Base-by-base conservation (phyloP, 2,113 vertebrate species). In the Steatornis caripensis region DNA sequence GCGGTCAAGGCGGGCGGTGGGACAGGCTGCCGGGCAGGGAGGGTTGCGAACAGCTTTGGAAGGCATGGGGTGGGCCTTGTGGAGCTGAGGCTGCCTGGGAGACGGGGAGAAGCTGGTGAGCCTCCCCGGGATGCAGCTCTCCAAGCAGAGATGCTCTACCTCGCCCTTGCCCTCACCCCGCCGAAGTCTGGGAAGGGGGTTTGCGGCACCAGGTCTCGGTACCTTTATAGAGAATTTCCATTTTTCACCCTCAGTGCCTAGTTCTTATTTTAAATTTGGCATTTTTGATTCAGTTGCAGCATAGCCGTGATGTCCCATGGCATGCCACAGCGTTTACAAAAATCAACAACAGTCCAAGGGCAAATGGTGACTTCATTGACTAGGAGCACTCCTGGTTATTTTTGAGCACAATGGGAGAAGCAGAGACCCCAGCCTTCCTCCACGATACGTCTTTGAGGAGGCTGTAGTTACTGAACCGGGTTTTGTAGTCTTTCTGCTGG, bases 1-100 rank as follows among this genome's bases (percentile, higher is more conserved):
- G 32, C 71, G 46, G 58, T 26, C 1, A 2, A 43, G 29, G 19
- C 0, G 29, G 15, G 3, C 1, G 0, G 53, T 3, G 11, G 27
- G 26, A 17, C 32, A 79, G 39, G 36, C 10, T 65, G 13, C 43
- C 12, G 27, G 43, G 15, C 7, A 3, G 24, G 8, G 14, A 34
- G 39, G 11, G 4, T 16, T 80, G 20, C 1, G 0, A 69, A 29
- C 24, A 41, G 34, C 6, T 81, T 76, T 81, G 51, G 22, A 45
- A 43, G 37, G 19, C 22, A 29, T 24, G 4, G 3, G 7, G 14
- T 21, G n/a, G 36, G 8, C 18, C 11, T 22, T 2, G 1, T 82
- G 76, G n/a, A n/a, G 7, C 57, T 78, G 12, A 32, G 36, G 24
- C 32, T 78, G 15, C 27, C 53, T 82, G 60, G 19, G 19, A 65